Evolutionary conservation across 37 sponge, comb jelly and placozoan genomes (phyloP), one percentile per base, ranked within the genome.

Genomic region (Spongilla lacustris): DNA sequence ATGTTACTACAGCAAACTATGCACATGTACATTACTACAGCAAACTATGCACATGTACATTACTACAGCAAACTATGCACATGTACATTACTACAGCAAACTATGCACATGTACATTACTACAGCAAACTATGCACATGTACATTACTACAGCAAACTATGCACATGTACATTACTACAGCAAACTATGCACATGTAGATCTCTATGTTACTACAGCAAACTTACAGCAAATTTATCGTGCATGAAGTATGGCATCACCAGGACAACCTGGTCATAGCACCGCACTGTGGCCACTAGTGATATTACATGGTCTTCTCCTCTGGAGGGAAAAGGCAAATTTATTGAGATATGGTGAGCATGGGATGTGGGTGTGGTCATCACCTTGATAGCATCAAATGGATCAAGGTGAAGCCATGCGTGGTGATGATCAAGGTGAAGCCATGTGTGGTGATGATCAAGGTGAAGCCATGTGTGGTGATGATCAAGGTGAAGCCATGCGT

Each of bases 191-290:
- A 80, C 69, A 35, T 71, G 69, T n/a, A 69, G 67, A 50, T 66
- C 32, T 25, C 49, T 75, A 28, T 25, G 66, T 23, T 75, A 75
- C 37, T 68, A 68, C 34, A 58, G 38, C 69, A n/a, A 34, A 89
- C 92, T 83, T 67, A 94, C 91, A 36, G 70, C 50, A 75, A 98
- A 96, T 31, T 79, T 94, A 79, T 91, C 90, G 67, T 96, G 95
- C 21, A 80, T 67, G 73, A 98, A 89, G 76, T 91, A 96, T 0
- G 99, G 99, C 93, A 98, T 77, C 27, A 98, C 90, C 0, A 98
- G 81, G 28, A 94, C 97, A 9, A 95, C 85, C 48, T 96, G 93
- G 79, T 96, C 96, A 14, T 86, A 72, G 50, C 85, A 84, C 24
- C 97, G 81, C 41, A 98, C 66, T 50, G 85, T 91, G 4, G 89